These are phyloP conservation scores for Xiphophorus couchianus DNA, from an alignment of 2,113 vertebrate species.

Conservation along the genomic window DNA sequence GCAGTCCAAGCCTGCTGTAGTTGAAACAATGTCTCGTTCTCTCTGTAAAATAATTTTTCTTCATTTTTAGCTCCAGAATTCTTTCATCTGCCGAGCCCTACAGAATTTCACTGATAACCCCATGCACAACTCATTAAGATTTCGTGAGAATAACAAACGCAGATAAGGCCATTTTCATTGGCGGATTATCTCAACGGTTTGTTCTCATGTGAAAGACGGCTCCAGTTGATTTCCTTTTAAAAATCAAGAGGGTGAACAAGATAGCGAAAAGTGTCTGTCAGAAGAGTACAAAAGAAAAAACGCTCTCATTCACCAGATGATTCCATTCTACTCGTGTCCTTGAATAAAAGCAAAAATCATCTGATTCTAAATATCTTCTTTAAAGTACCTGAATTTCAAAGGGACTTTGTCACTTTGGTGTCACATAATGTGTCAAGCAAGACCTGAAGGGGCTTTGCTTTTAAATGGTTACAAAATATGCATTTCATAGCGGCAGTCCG, in stretches of 20 bases:
- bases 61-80: slow-evolving; percentile 2
- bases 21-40: not conserved
- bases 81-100: slow-evolving; percentile 28
- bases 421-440: slow-evolving; percentile 65
- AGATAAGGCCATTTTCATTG: slow-evolving; percentile 39
- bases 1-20: not conserved
- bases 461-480: slow-evolving; percentile 62
- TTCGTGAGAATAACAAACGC: slow-evolving; percentile 35
- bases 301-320: slow-evolving; percentile 50
- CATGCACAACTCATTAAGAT: slow-evolving; percentile 31
- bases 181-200: slow-evolving; percentile 46
- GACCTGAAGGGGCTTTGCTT: slow-evolving; percentile 36
- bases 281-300: slow-evolving; percentile 37
- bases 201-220: slow-evolving; percentile 30
- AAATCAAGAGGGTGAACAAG: slow-evolving; percentile 34
- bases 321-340: slow-evolving; percentile 31
- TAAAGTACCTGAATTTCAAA: slow-evolving; percentile 36
- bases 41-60: slow-evolving; percentile 18
- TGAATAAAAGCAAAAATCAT: slow-evolving; percentile 32
- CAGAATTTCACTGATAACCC: slow-evolving; percentile 44
- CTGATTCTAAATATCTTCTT: slow-evolving; percentile 41
- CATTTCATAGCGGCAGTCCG: slow-evolving; percentile 48
- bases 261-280: slow-evolving; percentile 36
- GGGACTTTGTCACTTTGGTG: slow-evolving; percentile 37
- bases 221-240: slow-evolving; percentile 29